Base-by-base conservation (phyloP, 2,888 invertebrate genomes). In the Teinopalpus imperialis region DNA sequence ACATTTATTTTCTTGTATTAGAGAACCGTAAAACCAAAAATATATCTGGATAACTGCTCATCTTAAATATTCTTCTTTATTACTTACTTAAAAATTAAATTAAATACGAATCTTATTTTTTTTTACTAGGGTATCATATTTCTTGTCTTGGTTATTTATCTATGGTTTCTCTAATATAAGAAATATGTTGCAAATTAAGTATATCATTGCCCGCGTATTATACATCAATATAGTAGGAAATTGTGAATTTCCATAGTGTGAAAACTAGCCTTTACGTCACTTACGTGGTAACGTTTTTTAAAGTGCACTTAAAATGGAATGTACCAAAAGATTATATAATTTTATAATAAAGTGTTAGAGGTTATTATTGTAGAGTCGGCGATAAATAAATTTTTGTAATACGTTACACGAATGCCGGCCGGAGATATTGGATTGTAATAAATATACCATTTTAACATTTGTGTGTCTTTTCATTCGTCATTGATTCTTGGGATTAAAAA, bases 261-360 rank as follows among this genome's bases (percentile, higher is more conserved):
- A 61, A 62, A 72, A 66, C 66, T 74, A 76, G 77, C 76, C 73
- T 73, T 76, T 77, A 74, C 75, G 71, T 71, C 74, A 70, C 66
- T 31, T 61, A 73, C 57, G 80, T 73, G 72, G 74, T 76, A 74
- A 73, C 57, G 71, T 74, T 71, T 76, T 74, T 76, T 74, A 77
- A 86, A 87, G 87, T 87, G 87, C 87, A 87, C 87, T 87, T 87
- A 87, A 45, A 43, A 81, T 74, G 82, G 81, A 82, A 73, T 80
- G 81, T 81, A 86, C 87, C 87, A 86, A 87, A 87, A 86, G 86
- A 86, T 80, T 83, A 85, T 86, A 86, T 86, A 87, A 85, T 85
- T 86, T 86, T 87, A 85, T 85, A 83, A 76, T 79, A 83, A 72
- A 80, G 75, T 82, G 81, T 85, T 82, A 82, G 81, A 74, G 63